Percentiles rank a stretch among this genome's conserved stretches.
Conservation (phyloP, 2,113 vertebrate genomes). For the Muntiacus reevesi region DNA sequence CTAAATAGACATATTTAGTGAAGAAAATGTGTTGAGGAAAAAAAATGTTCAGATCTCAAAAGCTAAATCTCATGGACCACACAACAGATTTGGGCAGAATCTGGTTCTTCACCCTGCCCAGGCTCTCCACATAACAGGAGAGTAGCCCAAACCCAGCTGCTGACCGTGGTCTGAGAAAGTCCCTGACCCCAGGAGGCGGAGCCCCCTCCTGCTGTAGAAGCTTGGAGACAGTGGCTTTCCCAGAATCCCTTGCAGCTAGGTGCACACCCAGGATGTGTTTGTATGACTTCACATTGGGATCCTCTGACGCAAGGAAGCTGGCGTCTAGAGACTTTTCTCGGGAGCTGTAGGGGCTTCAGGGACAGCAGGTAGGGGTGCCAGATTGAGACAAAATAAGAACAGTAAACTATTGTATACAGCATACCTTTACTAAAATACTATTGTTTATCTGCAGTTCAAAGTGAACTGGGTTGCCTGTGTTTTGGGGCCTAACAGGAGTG, state of each 20-base stretch:
- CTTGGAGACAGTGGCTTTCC: background rate
- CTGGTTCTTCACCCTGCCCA: background rate
- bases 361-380: background rate
- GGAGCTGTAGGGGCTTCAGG: background rate
- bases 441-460: background rate
- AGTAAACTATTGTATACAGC: background rate
- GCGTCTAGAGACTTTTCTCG: background rate
- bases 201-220: background rate
- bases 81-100: background rate
- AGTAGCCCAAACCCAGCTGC: background rate
- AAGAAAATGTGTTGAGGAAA: background rate
- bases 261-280: too few species aligned
- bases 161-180: accelerated
- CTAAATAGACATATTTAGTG: background rate
- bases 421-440: background rate
- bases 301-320: background rate
- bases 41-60: background rate
- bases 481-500: background rate
- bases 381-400: background rate
- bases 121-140: accelerated
- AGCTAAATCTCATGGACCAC: background rate
- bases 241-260: background rate
- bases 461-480: background rate
- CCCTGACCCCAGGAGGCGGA: accelerated
- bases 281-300: background rate